phyloP scores from a whole-genome alignment of 2,797 vertebrate species.

The Brachyrhaphis roseni region DNA sequence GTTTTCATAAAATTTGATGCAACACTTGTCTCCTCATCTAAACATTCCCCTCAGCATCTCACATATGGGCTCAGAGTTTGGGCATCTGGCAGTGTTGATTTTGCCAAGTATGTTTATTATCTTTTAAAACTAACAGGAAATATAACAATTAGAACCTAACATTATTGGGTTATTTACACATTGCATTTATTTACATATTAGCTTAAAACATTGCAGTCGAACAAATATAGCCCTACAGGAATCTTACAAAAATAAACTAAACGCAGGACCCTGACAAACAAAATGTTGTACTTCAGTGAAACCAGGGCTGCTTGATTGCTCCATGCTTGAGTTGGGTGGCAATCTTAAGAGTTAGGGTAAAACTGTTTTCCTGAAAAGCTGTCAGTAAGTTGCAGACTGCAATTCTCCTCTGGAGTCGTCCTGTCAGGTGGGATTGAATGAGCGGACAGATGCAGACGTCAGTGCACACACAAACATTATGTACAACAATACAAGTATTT shows the following conservation, averaged over 20 bases:
- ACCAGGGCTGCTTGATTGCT: neutral
- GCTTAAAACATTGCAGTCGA: neutral
- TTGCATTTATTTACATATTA: neutral
- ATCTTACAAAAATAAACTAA: neutral
- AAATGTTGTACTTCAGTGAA: neutral
- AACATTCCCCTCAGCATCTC: neutral
- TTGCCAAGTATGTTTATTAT: neutral
- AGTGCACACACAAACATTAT: neutral
- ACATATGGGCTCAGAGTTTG: neutral
- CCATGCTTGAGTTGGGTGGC: neutral
- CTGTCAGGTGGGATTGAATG: neutral
- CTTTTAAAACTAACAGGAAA: neutral
- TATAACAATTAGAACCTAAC: neutral
- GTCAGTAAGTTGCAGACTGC: neutral
- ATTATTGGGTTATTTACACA: neutral
- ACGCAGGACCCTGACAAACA: neutral
- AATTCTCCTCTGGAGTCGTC: neutral
- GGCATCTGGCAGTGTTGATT: conserved; percentile 1
- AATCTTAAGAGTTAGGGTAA: neutral
- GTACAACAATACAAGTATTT: neutral
- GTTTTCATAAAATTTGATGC: neutral
- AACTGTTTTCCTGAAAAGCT: neutral
- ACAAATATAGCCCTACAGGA: neutral
- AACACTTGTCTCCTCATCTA: neutral
- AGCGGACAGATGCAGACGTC: neutral